A percentile compares a stretch with the other conserved stretches of the same genome.
Evolutionary conservation across 2,113 vertebrate genomes (phyloP).

Genomic region (Agelaius phoeniceus): DNA sequence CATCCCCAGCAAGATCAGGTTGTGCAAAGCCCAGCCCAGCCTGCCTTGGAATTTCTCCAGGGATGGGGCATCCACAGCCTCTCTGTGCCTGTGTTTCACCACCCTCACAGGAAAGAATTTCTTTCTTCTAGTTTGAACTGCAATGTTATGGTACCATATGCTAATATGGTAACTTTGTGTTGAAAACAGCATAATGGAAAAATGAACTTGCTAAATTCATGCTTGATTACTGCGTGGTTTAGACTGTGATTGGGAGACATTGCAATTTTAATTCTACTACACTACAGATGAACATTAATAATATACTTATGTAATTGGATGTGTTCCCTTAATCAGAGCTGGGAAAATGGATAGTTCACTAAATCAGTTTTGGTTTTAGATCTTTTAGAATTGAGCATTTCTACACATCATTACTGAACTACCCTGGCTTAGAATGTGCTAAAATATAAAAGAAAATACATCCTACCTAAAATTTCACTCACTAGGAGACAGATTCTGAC

Average conservation of each 20-base stretch:
- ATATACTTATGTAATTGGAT: conserved; percentile 60
- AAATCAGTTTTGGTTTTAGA: conserved; percentile 38
- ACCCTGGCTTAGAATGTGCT: not conserved
- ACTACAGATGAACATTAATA: conserved; percentile 66
- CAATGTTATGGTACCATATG: conserved; percentile 52
- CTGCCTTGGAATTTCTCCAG: not conserved
- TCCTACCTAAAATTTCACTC: not conserved
- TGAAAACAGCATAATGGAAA: conserved; percentile 74
- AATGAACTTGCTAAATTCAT: conserved; percentile 75
- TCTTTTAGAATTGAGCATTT: conserved; percentile 7
- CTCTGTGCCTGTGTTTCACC: not conserved
- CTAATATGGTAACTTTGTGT: conserved; percentile 64
- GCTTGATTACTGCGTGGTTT: conserved; percentile 62
- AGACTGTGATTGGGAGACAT: conserved; percentile 60
- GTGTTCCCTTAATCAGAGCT: conserved; percentile 61
- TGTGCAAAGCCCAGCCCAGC: not conserved
- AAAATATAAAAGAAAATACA: not conserved
- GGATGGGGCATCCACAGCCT: not conserved
- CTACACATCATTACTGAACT: not conserved
- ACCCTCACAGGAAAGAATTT: not conserved
- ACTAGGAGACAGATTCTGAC: not conserved
- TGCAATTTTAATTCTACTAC: conserved; percentile 67
- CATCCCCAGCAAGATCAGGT: not conserved
- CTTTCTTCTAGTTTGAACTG: not conserved
- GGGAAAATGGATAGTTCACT: conserved; percentile 55